These are phyloP conservation scores for Dicrurus megarhynchus DNA, from an alignment of 2,113 vertebrate species.

Conservation along the genomic window DNA sequence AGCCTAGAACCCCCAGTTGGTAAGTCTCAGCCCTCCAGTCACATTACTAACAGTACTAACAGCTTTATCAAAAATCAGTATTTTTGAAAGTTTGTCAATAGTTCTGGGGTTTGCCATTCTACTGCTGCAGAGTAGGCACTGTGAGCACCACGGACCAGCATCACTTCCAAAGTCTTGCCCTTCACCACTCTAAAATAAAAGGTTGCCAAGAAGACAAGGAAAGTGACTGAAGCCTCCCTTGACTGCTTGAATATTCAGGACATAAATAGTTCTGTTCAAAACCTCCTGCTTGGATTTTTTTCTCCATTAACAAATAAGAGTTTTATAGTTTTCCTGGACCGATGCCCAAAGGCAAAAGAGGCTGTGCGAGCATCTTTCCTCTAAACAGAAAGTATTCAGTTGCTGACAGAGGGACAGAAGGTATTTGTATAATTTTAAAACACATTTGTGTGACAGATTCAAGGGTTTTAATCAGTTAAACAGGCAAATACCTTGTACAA, in stretches of 20 bases:
- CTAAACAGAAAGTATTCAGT: not conserved
- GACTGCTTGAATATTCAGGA: not conserved
- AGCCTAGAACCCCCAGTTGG: fast-evolving
- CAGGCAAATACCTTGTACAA: not conserved
- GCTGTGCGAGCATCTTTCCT: not conserved
- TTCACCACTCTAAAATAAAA: slow-evolving; percentile 2
- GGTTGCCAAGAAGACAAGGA: not conserved
- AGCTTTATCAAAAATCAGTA: not conserved
- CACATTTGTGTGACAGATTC: not conserved
- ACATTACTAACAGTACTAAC: not conserved
- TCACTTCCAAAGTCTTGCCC: not conserved
- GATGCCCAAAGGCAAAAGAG: not conserved
- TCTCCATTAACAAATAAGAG: not conserved
- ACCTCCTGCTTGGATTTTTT: not conserved
- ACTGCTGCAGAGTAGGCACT: not conserved
- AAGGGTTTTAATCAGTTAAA: not conserved
- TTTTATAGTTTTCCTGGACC: not conserved
- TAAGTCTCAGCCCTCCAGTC: not conserved
- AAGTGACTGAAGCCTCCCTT: not conserved
- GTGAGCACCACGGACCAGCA: not conserved
- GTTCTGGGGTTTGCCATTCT: not conserved
- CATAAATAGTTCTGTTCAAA: slow-evolving; percentile 21
- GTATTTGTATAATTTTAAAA: not conserved
- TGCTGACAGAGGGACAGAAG: not conserved
- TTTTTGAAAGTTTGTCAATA: not conserved